These are phyloP conservation scores for Sminthurides aquaticus DNA, from an alignment of 2,888 invertebrate species.

Conservation along the genomic window DNA sequence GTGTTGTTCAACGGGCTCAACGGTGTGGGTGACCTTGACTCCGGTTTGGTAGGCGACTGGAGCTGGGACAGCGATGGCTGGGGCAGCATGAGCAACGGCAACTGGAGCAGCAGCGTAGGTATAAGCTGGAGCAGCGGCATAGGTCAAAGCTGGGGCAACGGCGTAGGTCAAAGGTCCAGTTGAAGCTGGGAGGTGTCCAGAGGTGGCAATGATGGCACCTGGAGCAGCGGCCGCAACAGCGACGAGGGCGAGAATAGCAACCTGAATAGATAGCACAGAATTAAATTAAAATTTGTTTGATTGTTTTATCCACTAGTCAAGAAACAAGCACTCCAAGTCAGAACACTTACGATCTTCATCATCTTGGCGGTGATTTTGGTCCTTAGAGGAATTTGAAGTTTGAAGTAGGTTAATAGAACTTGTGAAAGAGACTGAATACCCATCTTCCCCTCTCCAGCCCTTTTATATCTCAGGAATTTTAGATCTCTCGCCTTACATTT, in stretches of 20 bases:
- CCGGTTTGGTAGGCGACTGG: constrained; percentile 34
- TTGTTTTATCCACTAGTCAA: not conserved
- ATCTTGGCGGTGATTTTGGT: constrained; percentile 1
- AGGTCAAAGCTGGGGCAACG: constrained; percentile 24
- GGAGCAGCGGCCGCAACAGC: constrained; percentile 34
- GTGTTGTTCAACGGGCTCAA: constrained; percentile 44
- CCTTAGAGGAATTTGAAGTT: not conserved
- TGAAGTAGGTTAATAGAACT: not conserved
- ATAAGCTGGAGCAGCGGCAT: constrained; percentile 23
- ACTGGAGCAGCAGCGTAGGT: constrained; percentile 22
- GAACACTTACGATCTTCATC: constrained; percentile 12
- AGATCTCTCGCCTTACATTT: too few relatives aligned
- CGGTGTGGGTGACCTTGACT: constrained; percentile 34
- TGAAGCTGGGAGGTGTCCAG: constrained; percentile 18
- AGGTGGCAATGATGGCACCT: constrained; percentile 20
- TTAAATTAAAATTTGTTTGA: not conserved
- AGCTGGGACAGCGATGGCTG: constrained; percentile 22
- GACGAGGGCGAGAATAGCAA: constrained; percentile 34
- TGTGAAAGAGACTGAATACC: not conserved
- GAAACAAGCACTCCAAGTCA: not conserved
- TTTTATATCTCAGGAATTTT: constrained; percentile 3
- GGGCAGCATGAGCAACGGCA: constrained; percentile 16
- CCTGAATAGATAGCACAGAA: constrained; percentile 6
- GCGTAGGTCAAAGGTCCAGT: constrained; percentile 18
- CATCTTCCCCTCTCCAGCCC: not conserved